A percentile compares a stretch with the other conserved stretches of the same genome.
Evolutionary conservation across 2,113 vertebrate genomes (phyloP).

Genomic region (Andinoacara biseriatus): DNA sequence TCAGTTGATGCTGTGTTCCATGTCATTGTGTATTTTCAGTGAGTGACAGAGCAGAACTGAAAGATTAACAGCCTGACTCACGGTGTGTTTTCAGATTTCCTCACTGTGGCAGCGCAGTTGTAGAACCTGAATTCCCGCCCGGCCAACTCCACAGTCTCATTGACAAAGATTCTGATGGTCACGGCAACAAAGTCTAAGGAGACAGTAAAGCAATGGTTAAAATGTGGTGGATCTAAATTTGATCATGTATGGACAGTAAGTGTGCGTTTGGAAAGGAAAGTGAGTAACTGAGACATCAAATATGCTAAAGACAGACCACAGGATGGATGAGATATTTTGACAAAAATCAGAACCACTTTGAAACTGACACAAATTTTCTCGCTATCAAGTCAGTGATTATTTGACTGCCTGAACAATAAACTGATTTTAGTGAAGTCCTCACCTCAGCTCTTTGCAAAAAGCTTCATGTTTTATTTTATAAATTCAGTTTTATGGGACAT

Average conservation of each 20-base stretch:
- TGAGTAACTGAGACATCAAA: background rate
- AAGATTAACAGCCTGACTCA: slow-evolving; percentile 79
- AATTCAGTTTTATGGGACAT: background rate
- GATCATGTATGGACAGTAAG: background rate
- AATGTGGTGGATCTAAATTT: background rate
- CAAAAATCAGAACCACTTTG: background rate
- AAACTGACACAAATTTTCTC: background rate
- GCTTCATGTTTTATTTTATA: background rate
- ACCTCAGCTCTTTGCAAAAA: fast-evolving
- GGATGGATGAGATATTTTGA: background rate
- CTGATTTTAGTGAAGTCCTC: fast-evolving
- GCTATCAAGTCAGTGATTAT: fast-evolving
- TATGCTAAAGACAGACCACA: background rate
- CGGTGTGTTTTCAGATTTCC: slow-evolving; percentile 85
- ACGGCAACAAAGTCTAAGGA: slow-evolving; percentile 88
- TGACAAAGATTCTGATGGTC: slow-evolving; percentile 78
- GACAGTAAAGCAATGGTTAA: background rate
- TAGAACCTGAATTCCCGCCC: slow-evolving; percentile 90
- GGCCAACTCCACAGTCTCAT: slow-evolving; percentile 82
- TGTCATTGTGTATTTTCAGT: slow-evolving; percentile 53
- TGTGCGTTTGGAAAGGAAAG: no score
- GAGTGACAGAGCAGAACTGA: slow-evolving; percentile 68
- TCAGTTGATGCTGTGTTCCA: slow-evolving; percentile 60
- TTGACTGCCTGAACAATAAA: background rate
- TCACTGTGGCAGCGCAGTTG: slow-evolving; percentile 83